These are phyloP conservation scores for Peromyscus eremicus DNA, from an alignment of 2,797 vertebrate species.

Conservation along the genomic window DNA sequence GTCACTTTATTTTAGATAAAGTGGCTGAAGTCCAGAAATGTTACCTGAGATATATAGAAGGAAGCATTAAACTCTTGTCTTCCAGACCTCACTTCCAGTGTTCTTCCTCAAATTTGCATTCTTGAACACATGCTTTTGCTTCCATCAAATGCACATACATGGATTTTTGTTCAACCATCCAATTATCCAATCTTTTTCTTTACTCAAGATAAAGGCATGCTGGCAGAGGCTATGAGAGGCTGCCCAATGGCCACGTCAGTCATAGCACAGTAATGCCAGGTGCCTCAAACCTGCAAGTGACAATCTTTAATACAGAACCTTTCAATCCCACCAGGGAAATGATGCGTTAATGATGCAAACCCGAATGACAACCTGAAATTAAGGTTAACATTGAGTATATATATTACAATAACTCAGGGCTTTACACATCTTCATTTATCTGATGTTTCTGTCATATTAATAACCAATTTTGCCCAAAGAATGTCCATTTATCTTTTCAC, in stretches of 20 bases:
- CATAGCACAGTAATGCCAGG: constrained; percentile 74
- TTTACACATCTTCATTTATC: constrained; percentile 62
- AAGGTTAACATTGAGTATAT: constrained; percentile 71
- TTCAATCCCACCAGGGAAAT: constrained; percentile 82
- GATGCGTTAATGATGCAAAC: constrained; percentile 77
- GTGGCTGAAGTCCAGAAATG: not conserved
- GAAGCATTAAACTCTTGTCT: constrained; percentile 17
- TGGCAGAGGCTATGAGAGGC: constrained; percentile 83
- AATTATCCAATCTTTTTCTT: constrained; percentile 85
- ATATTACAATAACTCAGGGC: constrained; percentile 64
- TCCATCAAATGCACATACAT: constrained; percentile 76
- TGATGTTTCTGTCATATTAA: constrained; percentile 57
- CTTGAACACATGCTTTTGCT: constrained; percentile 72
- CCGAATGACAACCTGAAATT: constrained; percentile 81
- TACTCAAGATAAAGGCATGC: constrained; percentile 78
- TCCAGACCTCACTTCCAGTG: not conserved
- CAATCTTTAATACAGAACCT: constrained; percentile 81
- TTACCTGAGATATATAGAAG: not conserved
- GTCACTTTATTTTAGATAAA: constrained; percentile 23
- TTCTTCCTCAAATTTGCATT: constrained; percentile 69
- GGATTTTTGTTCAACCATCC: constrained; percentile 77
- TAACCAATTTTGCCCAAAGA: constrained; percentile 52
- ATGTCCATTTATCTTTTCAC: constrained; percentile 20
- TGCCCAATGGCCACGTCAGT: constrained; percentile 82
- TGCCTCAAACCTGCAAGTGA: constrained; percentile 77